Evolutionary conservation across 2,888 invertebrate species (phyloP).

Genomic region (Orchesellides sinensis): DNA sequence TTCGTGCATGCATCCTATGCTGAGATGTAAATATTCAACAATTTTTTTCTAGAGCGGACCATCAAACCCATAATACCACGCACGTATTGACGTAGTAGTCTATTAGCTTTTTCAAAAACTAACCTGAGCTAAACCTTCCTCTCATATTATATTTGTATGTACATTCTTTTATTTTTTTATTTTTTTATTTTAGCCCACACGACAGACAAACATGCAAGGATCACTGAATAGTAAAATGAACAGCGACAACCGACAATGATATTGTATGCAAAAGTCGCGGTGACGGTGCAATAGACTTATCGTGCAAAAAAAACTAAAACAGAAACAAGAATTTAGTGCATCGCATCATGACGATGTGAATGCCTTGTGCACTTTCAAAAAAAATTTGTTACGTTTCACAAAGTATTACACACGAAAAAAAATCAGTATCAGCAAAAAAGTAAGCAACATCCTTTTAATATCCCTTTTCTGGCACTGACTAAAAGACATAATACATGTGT

Average conservation of each 20-base stretch:
- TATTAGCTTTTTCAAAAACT: background rate
- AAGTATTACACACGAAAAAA: background rate
- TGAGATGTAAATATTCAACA: background rate
- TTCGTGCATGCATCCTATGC: background rate
- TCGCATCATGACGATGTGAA: too few relatives aligned
- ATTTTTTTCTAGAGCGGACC: too few relatives aligned
- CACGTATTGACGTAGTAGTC: background rate
- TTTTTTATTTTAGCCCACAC: constrained; percentile 1
- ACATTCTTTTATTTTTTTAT: background rate
- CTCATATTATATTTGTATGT: background rate
- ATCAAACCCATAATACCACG: too few relatives aligned
- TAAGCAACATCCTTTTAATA: constrained; percentile 8
- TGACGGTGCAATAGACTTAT: background rate
- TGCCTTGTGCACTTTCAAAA: too few relatives aligned
- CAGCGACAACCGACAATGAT: background rate
- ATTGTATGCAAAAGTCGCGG: background rate
- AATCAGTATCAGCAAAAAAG: background rate
- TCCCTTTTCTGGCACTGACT: background rate
- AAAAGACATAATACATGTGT: background rate
- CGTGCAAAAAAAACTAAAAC: background rate
- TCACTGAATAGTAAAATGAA: background rate
- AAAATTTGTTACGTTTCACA: background rate
- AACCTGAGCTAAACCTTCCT: constrained; percentile 14
- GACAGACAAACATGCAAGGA: background rate
- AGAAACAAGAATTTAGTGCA: background rate